Evolutionary conservation across 2,797 vertebrate genomes (phyloP), one percentile per base, ranked within the genome.

Genomic region (Pseudochirops corinnae): DNA sequence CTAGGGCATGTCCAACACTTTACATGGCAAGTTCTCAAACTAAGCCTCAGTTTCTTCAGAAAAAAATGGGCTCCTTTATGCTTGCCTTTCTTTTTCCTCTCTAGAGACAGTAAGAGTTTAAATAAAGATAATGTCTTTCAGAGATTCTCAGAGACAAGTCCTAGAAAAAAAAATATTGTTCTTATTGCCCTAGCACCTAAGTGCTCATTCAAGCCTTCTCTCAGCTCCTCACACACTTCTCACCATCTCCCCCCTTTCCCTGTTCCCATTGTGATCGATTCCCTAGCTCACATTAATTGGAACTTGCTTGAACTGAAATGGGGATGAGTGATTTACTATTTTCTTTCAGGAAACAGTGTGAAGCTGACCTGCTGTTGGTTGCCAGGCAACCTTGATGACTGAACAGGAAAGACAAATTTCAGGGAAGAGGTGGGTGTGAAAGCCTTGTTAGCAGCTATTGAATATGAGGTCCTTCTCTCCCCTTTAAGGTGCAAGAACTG

Each of bases 381-480:
- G 97, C 98, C 96, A 95, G 95, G 97, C 97, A 98, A 98, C 98
- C 93, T 1, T 91, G 96, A 97, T 90, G 97, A 56, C 93, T 92
- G 94, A 60, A 82, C 95, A 53, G 95, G 95, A 97, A 94, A 97
- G 96, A 95, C 74, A 90, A 95, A 96, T 96, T 92, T 7, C 6
- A 60, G 95, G 93, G 91, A 91, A n/a, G 0, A 29, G 24, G 90
- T 2, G 93, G 74, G 95, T 93, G 39, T 94, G 93, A 93, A 24
- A 93, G 94, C 67, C 95, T 96, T 55, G 97, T 97, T 97, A 97
- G 87, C 95, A 87, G 90, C 92, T 97, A 93, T 93, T 96, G 94
- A 95, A 93, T 39, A 14, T 24, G 90, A 96, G 90, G n/a, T 90
- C 93, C 56, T 92, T 74, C 60, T 52, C 56, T 55, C 12, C 4